phyloP scores from a whole-genome alignment of 2,888 invertebrate genomes.

The Galeopsomyia nigrocyanea region DNA sequence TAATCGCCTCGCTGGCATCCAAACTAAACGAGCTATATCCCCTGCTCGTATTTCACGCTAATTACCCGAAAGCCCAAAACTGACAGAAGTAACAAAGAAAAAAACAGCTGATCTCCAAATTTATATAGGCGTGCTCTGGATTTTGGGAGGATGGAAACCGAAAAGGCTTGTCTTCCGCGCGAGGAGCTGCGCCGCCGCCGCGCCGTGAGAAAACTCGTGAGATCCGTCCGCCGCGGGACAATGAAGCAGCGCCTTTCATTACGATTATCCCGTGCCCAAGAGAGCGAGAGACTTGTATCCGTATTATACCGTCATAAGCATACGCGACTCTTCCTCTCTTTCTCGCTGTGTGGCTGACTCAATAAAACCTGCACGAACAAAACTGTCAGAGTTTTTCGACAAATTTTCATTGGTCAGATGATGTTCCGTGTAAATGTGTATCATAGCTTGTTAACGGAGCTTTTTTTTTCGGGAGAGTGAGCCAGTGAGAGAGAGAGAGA shows the following conservation, averaged over 20 bases:
- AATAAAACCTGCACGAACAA: no score
- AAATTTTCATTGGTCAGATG: no score
- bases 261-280: constrained; percentile 35
- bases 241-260: constrained; percentile 46
- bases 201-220: constrained; percentile 45
- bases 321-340: no score
- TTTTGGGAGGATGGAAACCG: background rate
- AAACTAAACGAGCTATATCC: constrained; percentile 8
- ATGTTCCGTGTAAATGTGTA: no score
- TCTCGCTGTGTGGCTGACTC: no score
- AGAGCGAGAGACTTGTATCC: background rate
- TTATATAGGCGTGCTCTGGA: constrained; percentile 23
- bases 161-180: constrained; percentile 34
- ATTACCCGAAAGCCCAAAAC: constrained; percentile 25
- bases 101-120: background rate
- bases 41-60: constrained; percentile 7
- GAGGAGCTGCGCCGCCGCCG: constrained; percentile 20
- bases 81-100: no score
- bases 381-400: no score
- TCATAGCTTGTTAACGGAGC: no score
- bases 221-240: constrained; percentile 41
- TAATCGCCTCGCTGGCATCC: constrained; percentile 1
- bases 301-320: background rate
- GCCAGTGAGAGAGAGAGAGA: no score
- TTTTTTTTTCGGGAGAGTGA: no score